A percentile compares a stretch with the other conserved stretches of the same genome.
These are phyloP conservation scores for Phenganax subtilis DNA, from an alignment of 92 coral and sea anemone species.

Conservation along the genomic window DNA sequence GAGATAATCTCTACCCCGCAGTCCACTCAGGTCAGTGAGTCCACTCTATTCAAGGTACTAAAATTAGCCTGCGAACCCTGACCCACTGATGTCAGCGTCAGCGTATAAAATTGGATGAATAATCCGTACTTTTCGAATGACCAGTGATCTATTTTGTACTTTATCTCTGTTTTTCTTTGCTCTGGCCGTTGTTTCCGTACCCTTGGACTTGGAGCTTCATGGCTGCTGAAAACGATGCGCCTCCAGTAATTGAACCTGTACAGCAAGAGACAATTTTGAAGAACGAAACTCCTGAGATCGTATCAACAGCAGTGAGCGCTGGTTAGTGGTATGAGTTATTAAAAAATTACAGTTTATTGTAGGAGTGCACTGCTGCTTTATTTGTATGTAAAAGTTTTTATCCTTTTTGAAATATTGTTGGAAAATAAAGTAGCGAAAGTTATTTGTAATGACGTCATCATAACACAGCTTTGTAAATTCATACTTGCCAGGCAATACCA, in stretches of 20 bases:
- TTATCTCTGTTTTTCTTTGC: too few species aligned
- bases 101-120: too few species aligned
- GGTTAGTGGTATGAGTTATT: not conserved
- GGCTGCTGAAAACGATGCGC: constrained; percentile 4
- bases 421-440: not conserved
- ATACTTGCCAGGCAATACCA: too few species aligned
- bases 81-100: too few species aligned
- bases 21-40: too few species aligned
- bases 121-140: too few species aligned
- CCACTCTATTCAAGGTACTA: too few species aligned
- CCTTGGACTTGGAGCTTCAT: not conserved
- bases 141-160: too few species aligned
- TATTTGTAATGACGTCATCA: constrained; percentile 1
- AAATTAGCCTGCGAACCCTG: too few species aligned
- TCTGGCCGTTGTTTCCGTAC: too few species aligned
- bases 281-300: constrained; percentile 22
- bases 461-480: not conserved
- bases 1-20: too few species aligned
- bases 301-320: constrained; percentile 1
- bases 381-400: not conserved
- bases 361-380: not conserved
- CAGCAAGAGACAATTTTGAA: not conserved
- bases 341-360: not conserved
- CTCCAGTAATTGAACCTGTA: constrained; percentile 9
- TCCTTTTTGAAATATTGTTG: not conserved